Percentiles rank a stretch among this genome's conserved stretches.
Evolutionary conservation across 2,797 vertebrate genomes (phyloP).

Genomic region (Microtus californicus): DNA sequence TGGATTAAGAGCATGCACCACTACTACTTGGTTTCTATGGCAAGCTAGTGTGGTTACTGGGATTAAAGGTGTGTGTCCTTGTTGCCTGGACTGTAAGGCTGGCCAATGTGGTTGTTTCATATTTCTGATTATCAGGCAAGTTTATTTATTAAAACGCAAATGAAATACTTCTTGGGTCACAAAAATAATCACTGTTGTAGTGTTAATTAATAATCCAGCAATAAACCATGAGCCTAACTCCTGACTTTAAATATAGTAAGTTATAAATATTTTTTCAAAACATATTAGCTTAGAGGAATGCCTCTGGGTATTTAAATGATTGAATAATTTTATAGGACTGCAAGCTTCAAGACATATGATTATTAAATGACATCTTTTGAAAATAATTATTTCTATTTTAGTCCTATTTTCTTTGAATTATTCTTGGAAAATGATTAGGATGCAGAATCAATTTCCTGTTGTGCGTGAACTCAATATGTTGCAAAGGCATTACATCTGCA

Average conservation of each 20-base stretch:
- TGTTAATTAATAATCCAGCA: not conserved
- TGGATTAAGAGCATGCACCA: too few species aligned
- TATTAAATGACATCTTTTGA: not conserved
- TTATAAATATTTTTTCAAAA: constrained; percentile 23
- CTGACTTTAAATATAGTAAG: not conserved
- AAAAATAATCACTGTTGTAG: not conserved
- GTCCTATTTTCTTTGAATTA: not conserved
- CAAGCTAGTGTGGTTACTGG: too few species aligned
- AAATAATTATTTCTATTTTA: constrained; percentile 31
- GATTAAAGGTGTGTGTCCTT: too few species aligned
- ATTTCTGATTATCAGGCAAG: too few species aligned
- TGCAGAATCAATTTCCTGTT: not conserved
- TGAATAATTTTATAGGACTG: not conserved
- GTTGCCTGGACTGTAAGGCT: too few species aligned
- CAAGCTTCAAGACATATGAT: not conserved
- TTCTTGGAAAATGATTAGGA: not conserved
- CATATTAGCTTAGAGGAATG: not conserved
- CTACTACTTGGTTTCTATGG: too few species aligned
- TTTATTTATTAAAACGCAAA: too few species aligned
- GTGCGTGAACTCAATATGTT: not conserved
- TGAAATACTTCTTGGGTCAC: not conserved
- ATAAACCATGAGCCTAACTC: not conserved
- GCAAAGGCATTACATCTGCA: not conserved
- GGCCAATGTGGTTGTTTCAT: too few species aligned
- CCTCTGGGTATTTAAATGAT: not conserved